Base-by-base conservation (phyloP, 2,113 vertebrate genomes). In the Petrocephalus zakoni region DNA sequence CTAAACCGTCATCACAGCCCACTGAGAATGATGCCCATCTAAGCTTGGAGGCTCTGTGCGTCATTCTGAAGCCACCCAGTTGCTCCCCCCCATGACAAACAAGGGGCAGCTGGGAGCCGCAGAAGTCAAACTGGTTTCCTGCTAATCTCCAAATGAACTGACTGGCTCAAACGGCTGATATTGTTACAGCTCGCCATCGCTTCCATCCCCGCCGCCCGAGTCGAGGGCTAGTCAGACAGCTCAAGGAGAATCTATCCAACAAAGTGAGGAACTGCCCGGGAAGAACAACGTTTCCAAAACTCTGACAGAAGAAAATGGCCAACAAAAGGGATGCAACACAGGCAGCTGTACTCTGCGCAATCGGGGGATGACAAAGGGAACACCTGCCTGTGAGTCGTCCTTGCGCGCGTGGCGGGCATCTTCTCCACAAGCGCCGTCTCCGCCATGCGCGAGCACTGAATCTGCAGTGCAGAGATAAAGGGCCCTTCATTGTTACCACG, bases 401-500 rank as follows among this genome's bases (percentile, higher is more conserved):
- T 61, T 87, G 15, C 22, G 84, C 84, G 25, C 13, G 15, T 56
- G 15, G 34, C 15, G 4, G 46, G n/a, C 6, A 87, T 87, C 53
- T 68, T 15, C 37, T 6, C 55, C 42, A 49, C 47, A 15, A 85
- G 89, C 91, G 89, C 90, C 89, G 92, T 90, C 90, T 91, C 87
- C 29, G 5, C 61, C 47, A 90, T 88, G 89, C 87, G 89, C 90
- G 88, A 90, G 86, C 88, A 87, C 82, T 88, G 88, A 21, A 92
- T 91, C 91, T 93, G 93, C 90, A 90, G 53, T 61, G 86, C 49
- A 78, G 89, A 91, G 93, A 94, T 94, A 93, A 94, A 93, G 82
- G 87, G 52, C 75, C 81, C 51, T 83, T 78, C n/a, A 37, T 84
- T 68, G 89, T 29, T 25, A 89, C 61, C 89, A 88, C 90, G 90